Base-by-base conservation (phyloP, 2,113 vertebrate genomes). In the Syrmaticus mikado region DNA sequence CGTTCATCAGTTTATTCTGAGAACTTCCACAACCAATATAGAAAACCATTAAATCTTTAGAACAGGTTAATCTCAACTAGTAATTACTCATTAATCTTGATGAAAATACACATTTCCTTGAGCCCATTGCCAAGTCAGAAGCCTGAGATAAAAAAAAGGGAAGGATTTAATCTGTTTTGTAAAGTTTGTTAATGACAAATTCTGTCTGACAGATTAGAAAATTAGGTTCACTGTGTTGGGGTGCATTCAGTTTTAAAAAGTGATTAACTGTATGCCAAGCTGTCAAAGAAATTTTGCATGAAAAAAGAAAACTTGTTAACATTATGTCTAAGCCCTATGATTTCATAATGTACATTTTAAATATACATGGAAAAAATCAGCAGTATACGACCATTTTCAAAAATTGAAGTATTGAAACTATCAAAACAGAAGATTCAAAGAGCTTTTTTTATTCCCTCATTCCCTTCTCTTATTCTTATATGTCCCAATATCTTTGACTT, bases 231-330 rank as follows among this genome's bases (percentile, higher is more conserved):
- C 68, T 77, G 46, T 81, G 61, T 24, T 85, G 68, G 46, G 87
- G 68, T 94, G 82, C 78, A 87, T 91, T 96, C 75, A 71, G 55
- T 93, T 95, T 74, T 21, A 27, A 82, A 70, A 82, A 70, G n/a
- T 87, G 89, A 93, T 95, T 93, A 96, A 87, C 78, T 91, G 5
- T 77, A 60, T 80, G 57, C 87, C 82, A 94, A 91, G 61, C 55
- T 89, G 67, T 92, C 82, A 78, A 91, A 95, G 57, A 89, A 85
- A 87, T 95, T 91, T 93, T 96, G 50, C 89, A 92, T 91, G 50
- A 85, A 82, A 93, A 95, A 91, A 79, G 89, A 89, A 18, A 46
- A 80, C 68, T 87, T 93, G 52, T 89, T 91, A 91, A 76, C 72
- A 43, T 89, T 93, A 24, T 74, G 46, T 62, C 64, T 82, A 32